Evolutionary conservation across 2,888 invertebrate species (phyloP), one percentile per base, ranked within the genome.

Genomic region (Prosapia bicincta): DNA sequence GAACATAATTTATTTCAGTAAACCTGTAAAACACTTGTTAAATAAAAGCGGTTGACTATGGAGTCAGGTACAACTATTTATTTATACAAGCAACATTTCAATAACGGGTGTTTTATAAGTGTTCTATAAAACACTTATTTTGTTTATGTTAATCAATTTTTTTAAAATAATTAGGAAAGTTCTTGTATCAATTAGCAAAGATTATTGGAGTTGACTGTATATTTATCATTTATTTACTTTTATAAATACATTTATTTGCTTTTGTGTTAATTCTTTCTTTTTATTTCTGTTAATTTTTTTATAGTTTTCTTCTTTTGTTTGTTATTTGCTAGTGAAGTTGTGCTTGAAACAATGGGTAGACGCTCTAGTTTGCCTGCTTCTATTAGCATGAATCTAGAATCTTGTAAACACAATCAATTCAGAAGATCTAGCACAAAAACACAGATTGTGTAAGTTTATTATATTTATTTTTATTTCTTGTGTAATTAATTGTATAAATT

Each of bases 391-490:
- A 71, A 26, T 26, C 68, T 67, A 20, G 71, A 43, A 25, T 25
- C 65, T 26, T 43, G 26, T 43, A 71, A 71, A 71, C 71, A 67
- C 23, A 68, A 68, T 54, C 71, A 72, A 65, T 76, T 76, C 65
- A 67, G 76, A 28, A 32, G 76, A 28, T 72, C 71, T 69, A 76
- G 76, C 72, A 76, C 76, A 28, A 76, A 76, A 69, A 76, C 71
- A 3, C 76, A 71, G 68, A 76, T 67, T 26, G 70, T 72, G 74
- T 70, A 38, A 75, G 75, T 75, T 26, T 67, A 67, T 3, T 67
- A 3, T 67, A 25, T 67, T 67, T 6, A 30, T 6, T 30, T 30
- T 30, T 30, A 30, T 30, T 30, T 30, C 9, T 9, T 30, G 30
- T 30, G 5, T 30, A 6, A 30, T 30, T 30, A 6, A 30, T 9